A percentile compares a stretch with the other conserved stretches of the same genome.
phyloP scores from a whole-genome alignment of 1,140 invertebrate genomes.

The Prorops nasuta region DNA sequence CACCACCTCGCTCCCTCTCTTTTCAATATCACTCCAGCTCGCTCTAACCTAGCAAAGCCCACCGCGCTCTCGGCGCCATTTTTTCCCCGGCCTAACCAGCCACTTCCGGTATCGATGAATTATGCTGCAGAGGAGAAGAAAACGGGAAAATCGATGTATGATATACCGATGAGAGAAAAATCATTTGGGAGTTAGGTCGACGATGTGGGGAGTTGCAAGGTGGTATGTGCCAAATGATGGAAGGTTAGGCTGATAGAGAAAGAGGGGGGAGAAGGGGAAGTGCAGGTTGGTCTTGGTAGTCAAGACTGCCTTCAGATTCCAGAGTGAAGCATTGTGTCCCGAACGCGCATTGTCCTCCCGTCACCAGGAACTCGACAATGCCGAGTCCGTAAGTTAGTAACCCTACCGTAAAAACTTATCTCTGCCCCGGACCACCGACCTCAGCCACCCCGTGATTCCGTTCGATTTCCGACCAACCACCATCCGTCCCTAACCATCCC shows the following conservation, averaged over 20 bases:
- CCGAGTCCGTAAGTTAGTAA: slow-evolving; percentile 48
- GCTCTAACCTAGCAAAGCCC: no score
- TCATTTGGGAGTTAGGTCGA: no score
- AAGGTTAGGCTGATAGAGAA: slow-evolving; percentile 21
- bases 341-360: slow-evolving; percentile 45
- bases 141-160: no score
- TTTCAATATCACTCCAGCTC: no score
- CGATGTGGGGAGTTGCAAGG: slow-evolving; percentile 9
- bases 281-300: slow-evolving; percentile 25
- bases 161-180: no score
- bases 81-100: no score
- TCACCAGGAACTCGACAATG: slow-evolving; percentile 45
- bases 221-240: slow-evolving; percentile 4
- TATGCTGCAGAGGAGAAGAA: no score
- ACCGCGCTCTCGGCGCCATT: no score
- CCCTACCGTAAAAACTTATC: slow-evolving; percentile 48
- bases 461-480: slow-evolving; percentile 30
- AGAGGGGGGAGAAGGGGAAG: background rate
- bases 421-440: slow-evolving; percentile 30
- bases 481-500: slow-evolving; percentile 3
- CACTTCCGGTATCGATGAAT: no score
- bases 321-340: slow-evolving; percentile 45
- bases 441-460: slow-evolving; percentile 31
- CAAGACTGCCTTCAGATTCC: slow-evolving; percentile 41
- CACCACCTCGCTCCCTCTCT: no score